phyloP scores from a whole-genome alignment of 2,888 invertebrate genomes.

The Autographa gamma region DNA sequence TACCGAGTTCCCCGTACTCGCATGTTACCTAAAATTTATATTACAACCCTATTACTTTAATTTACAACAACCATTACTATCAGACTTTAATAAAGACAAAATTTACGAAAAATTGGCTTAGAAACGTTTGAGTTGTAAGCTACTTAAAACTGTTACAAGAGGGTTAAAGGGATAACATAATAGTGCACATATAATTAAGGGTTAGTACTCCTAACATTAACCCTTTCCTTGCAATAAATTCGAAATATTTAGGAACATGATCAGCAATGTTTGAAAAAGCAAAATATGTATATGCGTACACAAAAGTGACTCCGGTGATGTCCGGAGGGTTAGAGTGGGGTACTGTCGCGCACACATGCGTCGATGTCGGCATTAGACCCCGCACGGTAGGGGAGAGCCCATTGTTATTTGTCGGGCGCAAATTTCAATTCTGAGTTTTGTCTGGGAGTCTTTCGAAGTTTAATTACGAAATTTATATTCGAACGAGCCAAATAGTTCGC shows the following conservation, averaged over 20 bases:
- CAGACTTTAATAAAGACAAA: slow-evolving; percentile 13
- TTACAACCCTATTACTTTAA: slow-evolving; percentile 15
- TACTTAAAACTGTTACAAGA: slow-evolving; percentile 21
- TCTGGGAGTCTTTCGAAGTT: slow-evolving; percentile 41
- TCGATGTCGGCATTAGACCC: slow-evolving; percentile 48
- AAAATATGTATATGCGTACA: slow-evolving; percentile 13
- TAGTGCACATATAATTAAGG: slow-evolving; percentile 44
- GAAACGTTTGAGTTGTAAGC: slow-evolving; percentile 29
- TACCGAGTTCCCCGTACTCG: slow-evolving; percentile 26
- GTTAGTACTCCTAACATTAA: slow-evolving; percentile 39
- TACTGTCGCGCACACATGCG: slow-evolving; percentile 44
- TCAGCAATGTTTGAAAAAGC: slow-evolving; percentile 25
- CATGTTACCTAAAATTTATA: slow-evolving; percentile 14
- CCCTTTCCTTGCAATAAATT: slow-evolving; percentile 43
- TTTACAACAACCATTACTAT: slow-evolving; percentile 7
- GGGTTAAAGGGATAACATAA: slow-evolving; percentile 30
- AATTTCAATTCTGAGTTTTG: slow-evolving; percentile 42
- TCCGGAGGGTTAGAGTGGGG: slow-evolving; percentile 38
- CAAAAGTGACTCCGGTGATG: slow-evolving; percentile 15
- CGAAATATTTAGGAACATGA: slow-evolving; percentile 30
- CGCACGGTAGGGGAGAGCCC: slow-evolving; percentile 40
- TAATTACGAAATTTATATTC: slow-evolving; percentile 12
- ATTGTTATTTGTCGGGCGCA: slow-evolving; percentile 47
- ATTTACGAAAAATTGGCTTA: slow-evolving; percentile 13
- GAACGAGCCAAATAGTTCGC: background rate